Conservation (phyloP, 2,888 invertebrate genomes). For the Volucella zonaria region DNA sequence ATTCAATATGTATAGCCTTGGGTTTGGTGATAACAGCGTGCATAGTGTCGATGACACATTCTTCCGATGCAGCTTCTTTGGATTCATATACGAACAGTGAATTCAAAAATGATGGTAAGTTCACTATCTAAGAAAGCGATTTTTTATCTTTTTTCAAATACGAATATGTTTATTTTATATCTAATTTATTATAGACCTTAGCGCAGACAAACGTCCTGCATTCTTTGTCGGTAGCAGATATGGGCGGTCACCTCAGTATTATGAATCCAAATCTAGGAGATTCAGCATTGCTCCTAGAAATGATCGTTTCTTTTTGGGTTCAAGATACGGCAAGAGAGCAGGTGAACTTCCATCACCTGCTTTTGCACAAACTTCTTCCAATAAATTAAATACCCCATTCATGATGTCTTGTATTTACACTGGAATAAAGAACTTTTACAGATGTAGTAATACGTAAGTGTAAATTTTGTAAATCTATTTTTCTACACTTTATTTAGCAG, state of each 20-base stretch:
- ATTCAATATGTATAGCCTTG: conserved; percentile 40
- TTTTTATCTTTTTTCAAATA: not conserved
- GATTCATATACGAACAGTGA: conserved; percentile 44
- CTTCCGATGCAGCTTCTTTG: conserved; percentile 35
- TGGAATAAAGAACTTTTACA: conserved; percentile 84
- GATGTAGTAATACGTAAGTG: conserved; percentile 83
- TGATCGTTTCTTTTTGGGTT: conserved; percentile 82
- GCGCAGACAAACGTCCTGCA: conserved; percentile 79
- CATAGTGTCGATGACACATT: conserved; percentile 47
- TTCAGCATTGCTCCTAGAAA: conserved; percentile 81
- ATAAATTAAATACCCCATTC: conserved; percentile 76
- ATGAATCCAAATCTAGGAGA: conserved; percentile 79
- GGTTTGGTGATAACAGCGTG: conserved; percentile 51
- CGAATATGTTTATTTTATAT: not conserved
- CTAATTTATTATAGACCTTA: conserved; percentile 64
- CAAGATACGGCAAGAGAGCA: conserved; percentile 82
- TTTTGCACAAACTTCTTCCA: conserved; percentile 76
- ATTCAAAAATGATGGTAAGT: conserved; percentile 48
- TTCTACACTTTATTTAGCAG: conserved; percentile 19
- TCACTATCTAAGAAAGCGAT: not conserved
- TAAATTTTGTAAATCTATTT: conserved; percentile 34
- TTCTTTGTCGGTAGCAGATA: conserved; percentile 83
- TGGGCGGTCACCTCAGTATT: conserved; percentile 80
- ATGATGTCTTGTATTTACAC: conserved; percentile 83
- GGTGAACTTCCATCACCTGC: conserved; percentile 76